Percentiles rank a stretch among this genome's conserved stretches.
Evolutionary conservation across 92 coral and sea anemone genomes (phyloP).

Genomic region (Palythoa heliodiscus): DNA sequence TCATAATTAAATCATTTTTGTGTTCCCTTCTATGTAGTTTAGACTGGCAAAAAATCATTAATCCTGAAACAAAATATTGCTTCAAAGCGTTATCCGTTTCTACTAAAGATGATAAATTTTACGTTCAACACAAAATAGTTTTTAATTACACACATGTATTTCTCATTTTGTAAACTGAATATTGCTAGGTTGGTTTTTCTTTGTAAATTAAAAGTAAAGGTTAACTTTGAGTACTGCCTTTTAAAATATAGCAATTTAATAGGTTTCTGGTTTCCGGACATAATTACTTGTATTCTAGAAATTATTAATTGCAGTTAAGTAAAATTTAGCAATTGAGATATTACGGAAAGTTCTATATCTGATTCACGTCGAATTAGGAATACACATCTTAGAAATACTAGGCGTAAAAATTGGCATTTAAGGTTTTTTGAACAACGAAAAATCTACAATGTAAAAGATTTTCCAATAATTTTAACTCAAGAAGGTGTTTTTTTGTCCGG

Average conservation of each 20-base stretch:
- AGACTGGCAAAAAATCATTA: not conserved
- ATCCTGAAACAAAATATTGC: not conserved
- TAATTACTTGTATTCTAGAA: slow-evolving; percentile 52
- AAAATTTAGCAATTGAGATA: slow-evolving; percentile 37
- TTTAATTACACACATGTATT: slow-evolving; percentile 32
- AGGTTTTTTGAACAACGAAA: no score
- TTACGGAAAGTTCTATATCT: slow-evolving; percentile 32
- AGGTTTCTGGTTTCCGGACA: slow-evolving; percentile 67
- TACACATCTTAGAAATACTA: not conserved
- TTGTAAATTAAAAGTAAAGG: slow-evolving; percentile 59
- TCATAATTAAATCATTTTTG: no score
- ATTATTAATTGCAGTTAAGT: slow-evolving; percentile 66
- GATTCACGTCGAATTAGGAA: slow-evolving; percentile 32
- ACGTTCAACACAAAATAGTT: not conserved
- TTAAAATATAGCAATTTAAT: slow-evolving; percentile 50
- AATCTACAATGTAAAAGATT: not conserved
- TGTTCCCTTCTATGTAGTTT: slow-evolving; percentile 12
- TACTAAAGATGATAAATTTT: not conserved
- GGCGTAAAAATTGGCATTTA: no score
- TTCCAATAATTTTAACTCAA: not conserved
- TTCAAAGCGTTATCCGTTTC: not conserved
- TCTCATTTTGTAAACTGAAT: not conserved
- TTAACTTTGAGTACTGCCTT: slow-evolving; percentile 57
- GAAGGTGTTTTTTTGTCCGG: not conserved
- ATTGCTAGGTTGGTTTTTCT: slow-evolving; percentile 20